Percentiles rank a stretch among this genome's conserved stretches.
Evolutionary conservation across 2,113 vertebrate species (phyloP).

Genomic region (Mellivora capensis): DNA sequence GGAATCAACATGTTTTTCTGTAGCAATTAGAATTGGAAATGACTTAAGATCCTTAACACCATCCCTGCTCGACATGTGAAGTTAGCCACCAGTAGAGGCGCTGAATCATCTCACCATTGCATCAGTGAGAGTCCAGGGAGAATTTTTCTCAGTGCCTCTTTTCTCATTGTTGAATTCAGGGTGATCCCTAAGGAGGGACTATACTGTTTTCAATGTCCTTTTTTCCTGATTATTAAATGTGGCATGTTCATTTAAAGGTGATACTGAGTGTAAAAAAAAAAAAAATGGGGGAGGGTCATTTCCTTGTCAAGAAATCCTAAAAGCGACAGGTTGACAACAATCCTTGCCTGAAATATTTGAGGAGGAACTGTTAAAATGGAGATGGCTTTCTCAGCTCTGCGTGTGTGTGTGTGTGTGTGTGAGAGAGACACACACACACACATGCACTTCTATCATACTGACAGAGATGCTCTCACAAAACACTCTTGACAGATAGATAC

Average conservation of each 20-base stretch:
- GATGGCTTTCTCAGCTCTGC: background rate
- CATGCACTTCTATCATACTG: background rate
- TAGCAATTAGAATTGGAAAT: background rate
- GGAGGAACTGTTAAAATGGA: background rate
- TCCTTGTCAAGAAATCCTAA: background rate
- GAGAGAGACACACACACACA: background rate
- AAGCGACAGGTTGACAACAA: background rate
- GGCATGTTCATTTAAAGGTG: background rate
- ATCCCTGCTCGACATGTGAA: background rate
- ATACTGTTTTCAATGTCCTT: background rate
- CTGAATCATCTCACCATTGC: background rate
- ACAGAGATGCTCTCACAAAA: background rate
- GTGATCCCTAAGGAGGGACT: background rate
- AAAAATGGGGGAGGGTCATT: background rate
- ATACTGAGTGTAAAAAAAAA: background rate
- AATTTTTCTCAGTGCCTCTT: background rate
- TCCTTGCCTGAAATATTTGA: background rate
- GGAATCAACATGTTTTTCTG: background rate
- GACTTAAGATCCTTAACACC: background rate
- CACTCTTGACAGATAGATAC: background rate
- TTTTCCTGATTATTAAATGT: background rate
- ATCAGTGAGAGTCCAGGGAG: background rate
- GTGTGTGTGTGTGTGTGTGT: background rate
- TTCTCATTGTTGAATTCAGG: background rate
- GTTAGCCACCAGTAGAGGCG: background rate